Evolutionary conservation across 2,113 vertebrate species (phyloP), one percentile per base, ranked within the genome.

Genomic region (Tetraodon nigroviridis): DNA sequence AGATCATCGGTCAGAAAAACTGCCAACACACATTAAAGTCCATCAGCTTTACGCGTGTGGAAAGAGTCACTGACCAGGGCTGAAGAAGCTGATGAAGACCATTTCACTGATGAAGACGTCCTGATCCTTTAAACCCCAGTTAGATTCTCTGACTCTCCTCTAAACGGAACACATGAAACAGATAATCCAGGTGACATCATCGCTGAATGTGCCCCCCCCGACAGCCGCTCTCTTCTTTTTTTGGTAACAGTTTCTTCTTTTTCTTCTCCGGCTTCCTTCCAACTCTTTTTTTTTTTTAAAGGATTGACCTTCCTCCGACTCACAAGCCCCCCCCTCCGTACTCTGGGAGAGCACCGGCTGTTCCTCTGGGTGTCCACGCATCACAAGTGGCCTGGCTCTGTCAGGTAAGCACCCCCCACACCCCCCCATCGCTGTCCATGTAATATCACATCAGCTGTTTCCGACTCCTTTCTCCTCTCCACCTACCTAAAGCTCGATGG

Each of bases 221-320:
- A 5, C 3, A 27, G 10, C 32, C 32, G 32, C 32, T 37, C 32
- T 37, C 32, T 11, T 37, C 32, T 37, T 37, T 37, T 37, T 37
- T 37, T 37, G 12, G 12, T 37, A 37, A 37, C 7, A 37, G 8
- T 37, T 32, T 32, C 29, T 32, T 32, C 29, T n/a, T 45, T 45
- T 17, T 45, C 44, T 4, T 7, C 44, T 13, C 24, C 14, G 10
- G 19, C 61, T 20, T 50, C 21, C 65, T 10, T 61, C 10, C 32
- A 37, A 37, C 57, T 17, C 65, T 24, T 27, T n/a, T 59, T 18
- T 57, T 55, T 10, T 68, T 42, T 37, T 32, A 40, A 80, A 91
- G 90, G 59, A 91, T 91, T 81, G 90, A 91, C 76, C 90, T 91
- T 76, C 90, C 90, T 60, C 90, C 89, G 24, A 91, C 89, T 55